Percentiles rank a stretch among this genome's conserved stretches.
These are phyloP conservation scores for Linepithema humile DNA, from an alignment of 1,140 invertebrate species.

Conservation along the genomic window DNA sequence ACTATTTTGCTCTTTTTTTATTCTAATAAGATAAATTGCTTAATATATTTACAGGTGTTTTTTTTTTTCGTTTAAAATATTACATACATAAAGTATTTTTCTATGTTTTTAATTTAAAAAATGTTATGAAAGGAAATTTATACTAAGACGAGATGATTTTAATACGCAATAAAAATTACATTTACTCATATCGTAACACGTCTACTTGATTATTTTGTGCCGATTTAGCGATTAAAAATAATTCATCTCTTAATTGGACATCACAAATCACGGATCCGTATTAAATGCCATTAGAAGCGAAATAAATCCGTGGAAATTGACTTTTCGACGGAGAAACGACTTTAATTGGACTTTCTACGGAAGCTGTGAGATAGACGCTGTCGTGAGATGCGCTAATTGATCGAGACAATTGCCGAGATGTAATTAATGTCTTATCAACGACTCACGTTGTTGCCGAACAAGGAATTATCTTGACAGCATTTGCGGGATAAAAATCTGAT, in stretches of 20 bases:
- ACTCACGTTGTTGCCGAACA: conserved; percentile 55
- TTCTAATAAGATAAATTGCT: not conserved
- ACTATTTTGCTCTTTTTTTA: not conserved
- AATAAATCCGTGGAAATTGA: conserved; percentile 69
- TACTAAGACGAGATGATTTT: not conserved
- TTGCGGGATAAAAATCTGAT: not conserved
- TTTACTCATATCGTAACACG: not conserved
- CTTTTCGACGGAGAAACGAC: conserved; percentile 64
- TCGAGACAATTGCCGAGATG: conserved; percentile 66
- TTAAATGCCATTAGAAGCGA: not conserved
- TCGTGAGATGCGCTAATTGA: conserved; percentile 68
- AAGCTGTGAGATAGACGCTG: conserved; percentile 31
- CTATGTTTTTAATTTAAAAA: not conserved
- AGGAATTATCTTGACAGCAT: not conserved
- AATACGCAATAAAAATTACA: too few relatives aligned
- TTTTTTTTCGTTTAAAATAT: not conserved
- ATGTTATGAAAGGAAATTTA: not conserved
- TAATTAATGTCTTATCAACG: conserved; percentile 74
- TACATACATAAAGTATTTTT: not conserved
- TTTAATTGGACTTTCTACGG: conserved; percentile 69
- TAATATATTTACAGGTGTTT: not conserved
- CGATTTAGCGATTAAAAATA: not conserved
- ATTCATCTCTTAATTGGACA: conserved; percentile 6
- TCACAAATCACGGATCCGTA: not conserved
- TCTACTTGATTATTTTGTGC: not conserved